Percentiles rank a stretch among this genome's conserved stretches.
Conservation (phyloP, 2,888 invertebrate genomes). For the Argynnis bischoffii region DNA sequence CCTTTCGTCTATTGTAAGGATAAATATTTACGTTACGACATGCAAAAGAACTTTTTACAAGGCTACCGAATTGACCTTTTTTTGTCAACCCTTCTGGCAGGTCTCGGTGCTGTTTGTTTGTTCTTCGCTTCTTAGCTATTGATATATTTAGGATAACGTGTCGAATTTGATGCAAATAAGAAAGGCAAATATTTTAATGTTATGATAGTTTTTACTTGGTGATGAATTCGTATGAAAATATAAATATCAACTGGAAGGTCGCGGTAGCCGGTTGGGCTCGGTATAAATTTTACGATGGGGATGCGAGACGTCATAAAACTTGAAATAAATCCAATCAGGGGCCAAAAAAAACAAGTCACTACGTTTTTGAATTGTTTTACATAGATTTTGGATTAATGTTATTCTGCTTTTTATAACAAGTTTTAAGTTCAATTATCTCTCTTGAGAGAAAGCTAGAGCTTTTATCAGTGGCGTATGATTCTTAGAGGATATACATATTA, state of each 20-base stretch:
- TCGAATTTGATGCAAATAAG: conserved; percentile 51
- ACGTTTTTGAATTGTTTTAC: conserved; percentile 60
- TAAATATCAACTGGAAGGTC: conserved; percentile 39
- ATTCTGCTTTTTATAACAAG: neutral
- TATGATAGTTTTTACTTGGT: conserved; percentile 12
- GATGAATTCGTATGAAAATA: conserved; percentile 41
- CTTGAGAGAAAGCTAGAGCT: neutral
- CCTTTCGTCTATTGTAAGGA: conserved; percentile 63
- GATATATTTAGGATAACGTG: conserved; percentile 54
- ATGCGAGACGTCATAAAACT: conserved; percentile 77
- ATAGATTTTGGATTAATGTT: conserved; percentile 35
- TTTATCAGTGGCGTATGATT: neutral
- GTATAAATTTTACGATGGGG: conserved; percentile 79
- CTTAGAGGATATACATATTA: neutral
- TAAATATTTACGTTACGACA: conserved; percentile 78
- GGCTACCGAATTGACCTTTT: conserved; percentile 75
- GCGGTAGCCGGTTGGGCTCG: conserved; percentile 64
- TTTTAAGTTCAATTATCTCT: neutral
- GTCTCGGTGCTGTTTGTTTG: conserved; percentile 60
- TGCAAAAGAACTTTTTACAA: conserved; percentile 79
- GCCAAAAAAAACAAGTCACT: conserved; percentile 77
- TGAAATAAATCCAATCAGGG: conserved; percentile 78
- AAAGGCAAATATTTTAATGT: conserved; percentile 25
- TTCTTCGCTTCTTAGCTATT: conserved; percentile 50
- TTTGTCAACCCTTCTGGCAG: conserved; percentile 75